Conservation (phyloP, 2,113 vertebrate genomes). For the Oryzias curvinotus region DNA sequence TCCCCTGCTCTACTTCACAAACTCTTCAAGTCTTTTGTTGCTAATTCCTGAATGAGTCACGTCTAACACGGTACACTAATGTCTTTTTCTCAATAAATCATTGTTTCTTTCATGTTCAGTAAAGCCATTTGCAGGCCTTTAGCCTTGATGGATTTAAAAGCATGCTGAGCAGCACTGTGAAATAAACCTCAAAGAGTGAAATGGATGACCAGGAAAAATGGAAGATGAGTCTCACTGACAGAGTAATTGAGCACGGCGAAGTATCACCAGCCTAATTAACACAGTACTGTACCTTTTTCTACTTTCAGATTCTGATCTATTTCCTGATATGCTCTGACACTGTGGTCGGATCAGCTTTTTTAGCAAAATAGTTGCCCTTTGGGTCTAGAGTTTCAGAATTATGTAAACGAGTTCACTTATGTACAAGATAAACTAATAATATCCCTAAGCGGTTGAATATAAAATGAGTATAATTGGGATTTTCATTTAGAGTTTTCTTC, state of each 20-base stretch:
- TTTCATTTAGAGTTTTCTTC: too few species aligned
- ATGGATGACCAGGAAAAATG: conserved; percentile 40
- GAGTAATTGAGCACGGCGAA: conserved; percentile 67
- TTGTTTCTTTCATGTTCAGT: not conserved
- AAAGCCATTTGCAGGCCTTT: not conserved
- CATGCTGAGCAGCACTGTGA: not conserved
- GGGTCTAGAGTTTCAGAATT: conserved; percentile 72
- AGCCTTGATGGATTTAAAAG: not conserved
- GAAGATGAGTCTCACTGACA: conserved; percentile 63
- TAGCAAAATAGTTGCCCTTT: conserved; percentile 73
- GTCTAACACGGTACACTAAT: conserved; percentile 7
- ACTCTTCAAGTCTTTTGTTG: conserved; percentile 8
- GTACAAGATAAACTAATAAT: conserved; percentile 63
- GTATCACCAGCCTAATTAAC: conserved; percentile 73
- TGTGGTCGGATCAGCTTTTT: conserved; percentile 65
- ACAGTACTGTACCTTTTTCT: conserved; percentile 56
- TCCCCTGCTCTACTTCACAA: conserved; percentile 15
- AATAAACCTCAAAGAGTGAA: conserved; percentile 33
- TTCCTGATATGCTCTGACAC: conserved; percentile 64
- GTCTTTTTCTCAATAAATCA: conserved; percentile 5
- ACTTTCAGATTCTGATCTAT: conserved; percentile 66
- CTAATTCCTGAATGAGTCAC: not conserved
- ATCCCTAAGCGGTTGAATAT: conserved; percentile 46
- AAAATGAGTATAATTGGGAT: too few species aligned
- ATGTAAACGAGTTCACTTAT: conserved; percentile 69